Evolutionary conservation across 2,797 vertebrate genomes (phyloP).

Genomic region (Diplodus sargus): DNA sequence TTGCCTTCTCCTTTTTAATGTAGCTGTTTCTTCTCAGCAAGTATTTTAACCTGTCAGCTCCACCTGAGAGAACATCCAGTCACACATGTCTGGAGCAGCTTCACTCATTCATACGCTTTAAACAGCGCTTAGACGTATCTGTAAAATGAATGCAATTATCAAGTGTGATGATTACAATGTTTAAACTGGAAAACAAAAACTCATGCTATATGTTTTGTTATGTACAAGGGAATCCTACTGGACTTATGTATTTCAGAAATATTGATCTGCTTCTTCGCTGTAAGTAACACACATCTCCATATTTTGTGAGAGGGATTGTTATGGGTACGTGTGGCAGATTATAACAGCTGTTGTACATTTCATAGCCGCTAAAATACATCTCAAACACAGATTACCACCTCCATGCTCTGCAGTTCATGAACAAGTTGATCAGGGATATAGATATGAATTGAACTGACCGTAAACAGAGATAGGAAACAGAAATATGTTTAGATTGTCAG

Average conservation of each 20-base stretch:
- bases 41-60: not conserved
- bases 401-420: not conserved
- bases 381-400: not conserved
- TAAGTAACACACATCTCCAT: not conserved
- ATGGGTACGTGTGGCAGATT: not conserved
- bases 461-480: not conserved
- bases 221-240: not conserved
- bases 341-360: not conserved
- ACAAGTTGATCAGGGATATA: constrained; percentile 9
- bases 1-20: not conserved
- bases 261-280: not conserved
- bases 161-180: constrained; percentile 3
- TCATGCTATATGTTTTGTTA: not conserved
- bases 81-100: constrained; percentile 1
- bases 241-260: constrained; percentile 18
- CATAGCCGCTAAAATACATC: not conserved
- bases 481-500: not conserved
- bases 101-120: not conserved
- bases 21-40: not conserved
- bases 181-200: constrained; percentile 29
- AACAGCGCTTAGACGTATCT: not conserved
- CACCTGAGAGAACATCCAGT: not conserved
- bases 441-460: not conserved
- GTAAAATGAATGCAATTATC: not conserved
- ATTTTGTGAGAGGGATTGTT: not conserved